These are phyloP conservation scores for Carcina quercana DNA, from an alignment of 2,888 invertebrate genomes.

Conservation along the genomic window DNA sequence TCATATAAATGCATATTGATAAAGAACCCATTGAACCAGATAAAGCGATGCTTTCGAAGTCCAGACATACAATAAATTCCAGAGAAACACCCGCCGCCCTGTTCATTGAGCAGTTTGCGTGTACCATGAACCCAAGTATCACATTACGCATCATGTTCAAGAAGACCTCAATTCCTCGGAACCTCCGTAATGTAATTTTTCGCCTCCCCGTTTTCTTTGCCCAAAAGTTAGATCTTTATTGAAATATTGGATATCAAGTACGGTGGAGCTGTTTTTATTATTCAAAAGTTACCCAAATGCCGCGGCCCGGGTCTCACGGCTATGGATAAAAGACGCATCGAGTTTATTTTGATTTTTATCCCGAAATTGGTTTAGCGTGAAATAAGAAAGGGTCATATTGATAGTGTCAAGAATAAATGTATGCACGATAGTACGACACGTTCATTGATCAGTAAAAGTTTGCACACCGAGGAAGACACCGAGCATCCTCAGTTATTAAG, in stretches of 20 bases:
- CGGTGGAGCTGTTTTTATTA: slow-evolving; percentile 62
- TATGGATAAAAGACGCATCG: slow-evolving; percentile 38
- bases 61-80: no score
- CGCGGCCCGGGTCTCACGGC: slow-evolving; percentile 28
- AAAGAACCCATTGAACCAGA: background rate
- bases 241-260: slow-evolving; percentile 71
- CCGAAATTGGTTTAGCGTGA: slow-evolving; percentile 38
- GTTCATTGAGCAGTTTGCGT: no score
- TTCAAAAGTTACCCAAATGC: slow-evolving; percentile 50
- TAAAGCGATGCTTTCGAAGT: no score
- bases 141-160: slow-evolving; percentile 34
- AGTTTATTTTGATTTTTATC: slow-evolving; percentile 48
- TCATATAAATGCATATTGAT: background rate
- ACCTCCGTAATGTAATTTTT: slow-evolving; percentile 69
- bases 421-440: no score
- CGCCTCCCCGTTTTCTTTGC: slow-evolving; percentile 57
- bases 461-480: no score
- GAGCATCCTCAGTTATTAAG: no score
- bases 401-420: slow-evolving; percentile 30
- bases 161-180: slow-evolving; percentile 52
- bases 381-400: slow-evolving; percentile 35
- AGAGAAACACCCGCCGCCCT: no score
- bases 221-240: slow-evolving; percentile 62
- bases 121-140: slow-evolving; percentile 4
- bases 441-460: no score